These are phyloP conservation scores for Bradypodion ventrale DNA, from an alignment of 2,797 vertebrate species.

Conservation along the genomic window DNA sequence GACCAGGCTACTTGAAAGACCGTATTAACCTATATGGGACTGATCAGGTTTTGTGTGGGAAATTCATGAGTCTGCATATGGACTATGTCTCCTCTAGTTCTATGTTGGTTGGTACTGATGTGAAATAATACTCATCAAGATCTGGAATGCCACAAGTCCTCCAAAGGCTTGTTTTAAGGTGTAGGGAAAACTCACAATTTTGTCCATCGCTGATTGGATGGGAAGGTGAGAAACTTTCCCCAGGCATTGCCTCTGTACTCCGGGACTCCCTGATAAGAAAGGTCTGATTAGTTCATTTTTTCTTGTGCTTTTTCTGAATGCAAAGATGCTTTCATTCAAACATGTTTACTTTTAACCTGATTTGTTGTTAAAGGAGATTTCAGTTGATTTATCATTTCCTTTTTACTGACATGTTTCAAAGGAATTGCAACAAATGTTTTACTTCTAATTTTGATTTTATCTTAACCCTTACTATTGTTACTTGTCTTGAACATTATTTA, in stretches of 20 bases:
- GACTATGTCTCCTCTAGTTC: too few species aligned
- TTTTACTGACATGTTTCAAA: background rate
- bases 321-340: background rate
- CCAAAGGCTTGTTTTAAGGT: too few species aligned
- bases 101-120: too few species aligned
- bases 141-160: too few species aligned
- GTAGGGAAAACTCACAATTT: too few species aligned
- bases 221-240: too few species aligned
- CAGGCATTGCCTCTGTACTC: background rate
- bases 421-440: background rate
- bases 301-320: background rate
- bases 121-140: too few species aligned
- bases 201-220: too few species aligned
- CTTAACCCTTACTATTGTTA: background rate
- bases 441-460: background rate
- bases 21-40: too few species aligned
- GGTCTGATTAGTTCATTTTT: background rate
- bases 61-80: too few species aligned
- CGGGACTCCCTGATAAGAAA: background rate
- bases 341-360: background rate
- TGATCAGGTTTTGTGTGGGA: too few species aligned
- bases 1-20: too few species aligned
- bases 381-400: background rate
- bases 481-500: background rate
- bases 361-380: background rate